These are phyloP conservation scores for Phyllostomus discolor DNA, from an alignment of 2,113 vertebrate species.

Conservation along the genomic window DNA sequence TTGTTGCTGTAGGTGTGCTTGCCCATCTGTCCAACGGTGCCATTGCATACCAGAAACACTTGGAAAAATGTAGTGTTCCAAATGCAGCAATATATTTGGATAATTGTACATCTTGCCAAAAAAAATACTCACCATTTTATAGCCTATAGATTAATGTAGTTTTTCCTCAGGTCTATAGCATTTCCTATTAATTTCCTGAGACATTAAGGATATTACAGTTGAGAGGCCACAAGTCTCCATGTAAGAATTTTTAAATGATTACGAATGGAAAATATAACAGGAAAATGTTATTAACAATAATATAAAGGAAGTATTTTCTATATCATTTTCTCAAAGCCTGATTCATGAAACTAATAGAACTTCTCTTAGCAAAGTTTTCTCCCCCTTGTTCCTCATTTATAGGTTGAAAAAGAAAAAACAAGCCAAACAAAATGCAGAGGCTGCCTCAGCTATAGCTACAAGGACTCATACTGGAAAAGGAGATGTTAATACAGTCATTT, in stretches of 20 bases:
- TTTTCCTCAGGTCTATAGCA: neutral
- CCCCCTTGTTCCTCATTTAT: neutral
- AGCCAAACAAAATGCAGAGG: conserved; percentile 80
- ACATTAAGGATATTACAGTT: neutral
- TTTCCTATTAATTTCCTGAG: neutral
- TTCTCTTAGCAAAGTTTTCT: neutral
- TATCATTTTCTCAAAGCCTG: neutral
- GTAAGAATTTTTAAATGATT: conserved; percentile 16
- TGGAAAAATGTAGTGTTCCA: neutral
- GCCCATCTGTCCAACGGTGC: neutral
- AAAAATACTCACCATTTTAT: neutral
- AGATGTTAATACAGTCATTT: conserved; percentile 74
- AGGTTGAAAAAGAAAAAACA: conserved; percentile 86
- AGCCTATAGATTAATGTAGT: neutral
- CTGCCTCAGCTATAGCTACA: conserved; percentile 59
- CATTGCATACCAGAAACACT: neutral
- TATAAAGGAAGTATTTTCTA: neutral
- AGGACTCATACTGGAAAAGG: conserved; percentile 77
- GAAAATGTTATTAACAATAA: neutral
- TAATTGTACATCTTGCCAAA: neutral
- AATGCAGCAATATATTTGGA: neutral
- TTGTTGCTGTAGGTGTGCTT: neutral
- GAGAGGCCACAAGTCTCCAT: neutral
- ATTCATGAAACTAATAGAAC: neutral
- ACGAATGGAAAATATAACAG: neutral